Percentiles rank a stretch among this genome's conserved stretches.
These are phyloP conservation scores for Grammomys dolichurus DNA, from an alignment of 2,113 vertebrate species.

Conservation along the genomic window DNA sequence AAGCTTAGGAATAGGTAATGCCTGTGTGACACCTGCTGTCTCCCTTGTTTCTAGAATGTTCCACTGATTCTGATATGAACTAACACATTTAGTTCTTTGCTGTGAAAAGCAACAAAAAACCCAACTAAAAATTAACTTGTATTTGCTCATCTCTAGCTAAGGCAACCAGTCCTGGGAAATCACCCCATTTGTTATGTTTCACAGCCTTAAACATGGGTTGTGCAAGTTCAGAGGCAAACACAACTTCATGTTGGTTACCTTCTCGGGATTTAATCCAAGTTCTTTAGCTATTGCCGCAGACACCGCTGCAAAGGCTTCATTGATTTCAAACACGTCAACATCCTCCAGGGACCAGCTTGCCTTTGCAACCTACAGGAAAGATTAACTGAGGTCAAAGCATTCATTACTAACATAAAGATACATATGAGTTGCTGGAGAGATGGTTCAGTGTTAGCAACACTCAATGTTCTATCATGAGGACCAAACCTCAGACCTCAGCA, in stretches of 20 bases:
- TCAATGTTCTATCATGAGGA: not conserved
- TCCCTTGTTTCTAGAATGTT: not conserved
- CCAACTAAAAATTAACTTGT: not conserved
- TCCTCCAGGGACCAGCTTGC: constrained; percentile 94
- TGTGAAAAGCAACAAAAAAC: not conserved
- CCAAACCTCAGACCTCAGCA: not conserved
- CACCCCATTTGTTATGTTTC: not conserved
- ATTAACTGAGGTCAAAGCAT: not conserved
- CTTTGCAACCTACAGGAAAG: constrained; percentile 90
- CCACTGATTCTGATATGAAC: not conserved
- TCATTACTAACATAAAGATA: not conserved
- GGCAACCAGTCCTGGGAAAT: not conserved
- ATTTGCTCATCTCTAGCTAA: not conserved
- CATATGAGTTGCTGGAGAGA: not conserved
- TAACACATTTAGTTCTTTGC: not conserved
- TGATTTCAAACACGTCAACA: constrained; percentile 97
- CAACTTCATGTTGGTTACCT: constrained; percentile 86
- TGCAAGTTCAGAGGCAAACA: not conserved
- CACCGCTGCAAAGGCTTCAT: constrained; percentile 95
- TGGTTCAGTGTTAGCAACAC: not conserved
- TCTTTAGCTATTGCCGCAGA: constrained; percentile 92
- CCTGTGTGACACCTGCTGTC: not conserved
- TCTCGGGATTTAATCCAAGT: constrained; percentile 92
- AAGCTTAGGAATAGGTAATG: not conserved
- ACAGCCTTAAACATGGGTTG: constrained; percentile 68